Conservation (phyloP, 2,797 vertebrate species). For the Poliocrania exsul region DNA sequence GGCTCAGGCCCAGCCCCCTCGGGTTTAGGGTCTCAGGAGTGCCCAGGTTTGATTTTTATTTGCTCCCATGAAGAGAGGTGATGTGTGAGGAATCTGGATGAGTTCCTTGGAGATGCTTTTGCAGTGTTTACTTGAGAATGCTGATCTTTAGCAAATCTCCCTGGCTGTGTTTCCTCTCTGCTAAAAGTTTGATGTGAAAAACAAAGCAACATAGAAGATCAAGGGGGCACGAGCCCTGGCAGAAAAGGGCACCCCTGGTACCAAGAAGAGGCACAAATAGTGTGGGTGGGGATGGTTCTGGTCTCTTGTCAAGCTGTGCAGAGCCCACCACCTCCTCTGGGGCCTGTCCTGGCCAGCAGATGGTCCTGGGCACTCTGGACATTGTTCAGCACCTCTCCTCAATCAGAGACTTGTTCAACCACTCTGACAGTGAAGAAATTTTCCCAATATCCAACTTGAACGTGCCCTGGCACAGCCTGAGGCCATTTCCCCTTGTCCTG, state of each 20-base stretch:
- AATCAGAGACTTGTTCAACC: accelerated
- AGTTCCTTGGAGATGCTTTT: not conserved
- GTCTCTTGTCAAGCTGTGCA: accelerated
- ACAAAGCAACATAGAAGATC: not conserved
- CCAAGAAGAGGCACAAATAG: accelerated
- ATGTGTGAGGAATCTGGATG: not conserved
- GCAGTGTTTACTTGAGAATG: not conserved
- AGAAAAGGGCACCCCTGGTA: accelerated
- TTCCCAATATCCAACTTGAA: accelerated
- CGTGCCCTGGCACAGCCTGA: not conserved
- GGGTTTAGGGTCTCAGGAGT: not conserved
- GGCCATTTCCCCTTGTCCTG: not conserved
- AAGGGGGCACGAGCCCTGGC: not conserved
- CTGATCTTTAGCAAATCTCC: not conserved
- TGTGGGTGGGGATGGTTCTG: accelerated
- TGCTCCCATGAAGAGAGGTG: not conserved
- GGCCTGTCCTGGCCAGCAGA: not conserved
- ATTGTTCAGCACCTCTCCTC: not conserved
- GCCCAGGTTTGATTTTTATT: not conserved
- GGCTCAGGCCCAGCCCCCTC: not conserved
- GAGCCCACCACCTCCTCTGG: accelerated
- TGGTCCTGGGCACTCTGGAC: accelerated
- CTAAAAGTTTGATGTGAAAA: not conserved
- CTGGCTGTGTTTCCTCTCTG: not conserved
- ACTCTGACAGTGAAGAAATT: not conserved